A percentile compares a stretch with the other conserved stretches of the same genome.
These are phyloP conservation scores for Gymnarchus niloticus DNA, from an alignment of 2,113 vertebrate genomes.

Conservation along the genomic window DNA sequence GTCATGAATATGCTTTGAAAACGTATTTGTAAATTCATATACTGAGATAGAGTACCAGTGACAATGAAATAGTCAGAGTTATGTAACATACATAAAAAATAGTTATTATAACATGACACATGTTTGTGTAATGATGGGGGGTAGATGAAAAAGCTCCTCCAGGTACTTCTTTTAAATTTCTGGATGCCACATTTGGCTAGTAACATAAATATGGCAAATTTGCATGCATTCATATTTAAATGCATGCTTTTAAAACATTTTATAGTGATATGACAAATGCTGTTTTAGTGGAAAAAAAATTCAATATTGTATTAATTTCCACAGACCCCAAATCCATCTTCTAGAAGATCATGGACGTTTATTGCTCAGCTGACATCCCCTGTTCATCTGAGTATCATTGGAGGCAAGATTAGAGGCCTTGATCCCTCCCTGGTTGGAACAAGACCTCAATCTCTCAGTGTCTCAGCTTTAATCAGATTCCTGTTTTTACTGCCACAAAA, in stretches of 20 bases:
- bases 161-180: background rate
- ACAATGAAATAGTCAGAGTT: background rate
- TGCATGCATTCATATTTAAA: background rate
- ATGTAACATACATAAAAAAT: background rate
- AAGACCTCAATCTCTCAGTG: conserved; percentile 99
- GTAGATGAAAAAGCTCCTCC: background rate
- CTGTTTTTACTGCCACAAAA: conserved; percentile 85
- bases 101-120: background rate
- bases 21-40: too few species aligned
- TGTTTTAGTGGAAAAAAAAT: background rate
- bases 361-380: conserved; percentile 52
- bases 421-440: conserved; percentile 88
- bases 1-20: too few species aligned
- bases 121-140: background rate
- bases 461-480: conserved; percentile 96
- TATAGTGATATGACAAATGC: background rate
- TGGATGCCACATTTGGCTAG: background rate
- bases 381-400: conserved; percentile 64
- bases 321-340: background rate
- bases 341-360: conserved; percentile 47
- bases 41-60: too few species aligned
- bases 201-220: background rate
- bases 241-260: background rate
- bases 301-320: background rate
- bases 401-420: conserved; percentile 89